Base-by-base conservation (phyloP, 2,888 invertebrate species). In the Eupithecia dodoneata region DNA sequence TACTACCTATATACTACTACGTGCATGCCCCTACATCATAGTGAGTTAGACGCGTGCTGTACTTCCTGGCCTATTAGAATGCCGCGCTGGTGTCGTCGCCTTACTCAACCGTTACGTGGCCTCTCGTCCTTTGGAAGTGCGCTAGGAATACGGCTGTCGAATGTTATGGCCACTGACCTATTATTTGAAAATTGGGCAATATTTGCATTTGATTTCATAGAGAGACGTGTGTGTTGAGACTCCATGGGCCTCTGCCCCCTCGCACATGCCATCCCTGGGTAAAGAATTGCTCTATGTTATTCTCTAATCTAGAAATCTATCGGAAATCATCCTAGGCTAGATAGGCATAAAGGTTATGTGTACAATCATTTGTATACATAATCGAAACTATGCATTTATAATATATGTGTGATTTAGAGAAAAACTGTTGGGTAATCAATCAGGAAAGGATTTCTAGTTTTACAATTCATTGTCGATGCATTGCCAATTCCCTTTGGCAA, bases 31-130 rank as follows among this genome's bases (percentile, higher is more conserved):
- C 55, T 59, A 18, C 18, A 59, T 59, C n/a, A 18, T 18, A 59
- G 55, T n/a, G n/a, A n/a, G 55, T 59, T n/a, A n/a, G 67, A 10
- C 67, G 18, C n/a, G 66, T 15, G 66, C 44, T 44, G 3, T 18
- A 73, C 71, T 79, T 79, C 78, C 78, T 76, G 74, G 72, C 65
- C 66, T 65, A 79, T 79, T 79, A 79, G 72, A 74, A 79, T 79
- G 74, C 78, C 55, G 45, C 4, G 72, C 65, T 42, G 15, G 52
- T 65, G 67, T 63, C 65, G 52, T 6, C 71, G 72, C 69, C 69
- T 76, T 78, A 59, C 76, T 76, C 55, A 79, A 79, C 76, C 69
- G 76, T 76, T 79, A 76, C 78, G 55, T 76, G 63, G 73, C 70
- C 72, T 73, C 52, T 72, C 63, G 66, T 76, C 74, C 73, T 74